Evolutionary conservation across 23 tunicate genomes (phyloP).

Genomic region (Styela clava): DNA sequence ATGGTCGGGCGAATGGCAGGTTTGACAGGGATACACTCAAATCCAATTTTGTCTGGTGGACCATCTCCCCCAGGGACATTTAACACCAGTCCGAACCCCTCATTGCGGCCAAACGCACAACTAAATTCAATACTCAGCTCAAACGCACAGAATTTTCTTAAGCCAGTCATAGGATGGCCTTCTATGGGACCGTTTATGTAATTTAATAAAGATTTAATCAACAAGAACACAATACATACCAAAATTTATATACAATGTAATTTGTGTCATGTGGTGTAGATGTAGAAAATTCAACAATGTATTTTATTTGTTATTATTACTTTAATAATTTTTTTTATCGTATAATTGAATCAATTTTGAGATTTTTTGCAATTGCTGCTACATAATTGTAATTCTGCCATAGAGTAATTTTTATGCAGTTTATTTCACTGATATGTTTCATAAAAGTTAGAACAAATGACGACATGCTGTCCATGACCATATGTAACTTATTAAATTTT

Average conservation of each 20-base stretch:
- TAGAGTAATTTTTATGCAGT: not conserved
- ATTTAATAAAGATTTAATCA: too few species aligned
- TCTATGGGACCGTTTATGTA: constrained; percentile 5
- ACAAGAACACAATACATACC: not conserved
- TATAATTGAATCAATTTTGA: not conserved
- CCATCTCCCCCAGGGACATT: not conserved
- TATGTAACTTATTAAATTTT: not conserved
- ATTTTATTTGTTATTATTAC: too few species aligned
- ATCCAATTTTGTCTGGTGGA: not conserved
- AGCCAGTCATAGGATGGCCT: not conserved
- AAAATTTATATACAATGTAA: too few species aligned
- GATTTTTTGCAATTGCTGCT: not conserved
- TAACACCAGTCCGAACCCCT: not conserved
- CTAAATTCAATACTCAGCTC: not conserved
- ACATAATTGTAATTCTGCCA: not conserved
- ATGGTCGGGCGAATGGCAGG: constrained; percentile 24
- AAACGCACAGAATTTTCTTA: not conserved
- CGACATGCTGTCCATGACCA: not conserved
- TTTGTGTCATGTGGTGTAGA: too few species aligned
- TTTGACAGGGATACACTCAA: not conserved
- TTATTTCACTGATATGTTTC: not conserved
- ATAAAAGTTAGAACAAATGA: not conserved
- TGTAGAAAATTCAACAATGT: too few species aligned
- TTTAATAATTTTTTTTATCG: too few species aligned
- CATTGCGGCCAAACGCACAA: not conserved